phyloP scores from a whole-genome alignment of 2,888 invertebrate genomes.

The Isoperla grammatica region DNA sequence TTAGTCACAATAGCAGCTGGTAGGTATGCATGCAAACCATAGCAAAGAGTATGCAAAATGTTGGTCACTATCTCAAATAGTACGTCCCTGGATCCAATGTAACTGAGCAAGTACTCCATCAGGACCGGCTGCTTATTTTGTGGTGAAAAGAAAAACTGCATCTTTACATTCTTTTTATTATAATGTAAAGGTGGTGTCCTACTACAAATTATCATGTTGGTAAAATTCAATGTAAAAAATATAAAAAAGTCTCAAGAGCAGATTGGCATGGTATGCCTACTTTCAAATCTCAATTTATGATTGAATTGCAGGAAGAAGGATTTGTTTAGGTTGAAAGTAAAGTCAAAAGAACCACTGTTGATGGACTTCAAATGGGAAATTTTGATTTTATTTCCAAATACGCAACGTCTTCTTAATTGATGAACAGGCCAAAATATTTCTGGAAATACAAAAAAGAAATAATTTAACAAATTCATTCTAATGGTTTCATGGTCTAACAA shows the following conservation, averaged over 20 bases:
- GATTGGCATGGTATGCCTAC: too few species aligned
- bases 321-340: conserved; percentile 9
- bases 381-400: conserved; percentile 44
- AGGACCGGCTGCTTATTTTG: too few species aligned
- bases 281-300: background rate
- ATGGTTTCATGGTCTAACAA: conserved; percentile 2
- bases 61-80: too few species aligned
- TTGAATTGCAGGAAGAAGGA: conserved; percentile 11
- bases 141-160: background rate
- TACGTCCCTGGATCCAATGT: too few species aligned
- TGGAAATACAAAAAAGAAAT: conserved; percentile 43
- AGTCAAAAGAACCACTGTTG: conserved; percentile 36
- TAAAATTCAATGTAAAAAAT: too few species aligned
- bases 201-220: background rate
- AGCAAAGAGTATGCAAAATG: too few species aligned
- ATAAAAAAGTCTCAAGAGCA: too few species aligned
- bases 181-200: background rate
- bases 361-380: conserved; percentile 42
- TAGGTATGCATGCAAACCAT: too few species aligned
- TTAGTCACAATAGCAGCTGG: too few species aligned
- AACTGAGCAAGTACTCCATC: too few species aligned
- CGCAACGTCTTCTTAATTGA: conserved; percentile 39
- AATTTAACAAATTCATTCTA: conserved; percentile 13
- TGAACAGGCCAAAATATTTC: conserved; percentile 42
- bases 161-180: background rate